Conservation (phyloP, 2,888 invertebrate genomes). For the Heteromurus nitidus region DNA sequence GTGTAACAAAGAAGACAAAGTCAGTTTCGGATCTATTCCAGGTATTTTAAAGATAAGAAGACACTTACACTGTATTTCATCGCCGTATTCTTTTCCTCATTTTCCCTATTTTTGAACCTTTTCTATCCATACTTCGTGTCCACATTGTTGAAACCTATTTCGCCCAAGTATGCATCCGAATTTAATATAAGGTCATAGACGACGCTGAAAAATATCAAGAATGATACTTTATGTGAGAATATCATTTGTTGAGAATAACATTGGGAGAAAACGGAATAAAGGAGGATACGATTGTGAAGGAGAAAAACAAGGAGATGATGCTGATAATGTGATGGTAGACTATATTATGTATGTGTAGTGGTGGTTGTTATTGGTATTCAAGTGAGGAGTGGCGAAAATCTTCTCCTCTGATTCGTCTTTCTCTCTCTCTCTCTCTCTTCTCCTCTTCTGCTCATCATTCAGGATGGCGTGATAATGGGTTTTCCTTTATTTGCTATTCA, state of each 20-base stretch:
- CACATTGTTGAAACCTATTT: too few relatives aligned
- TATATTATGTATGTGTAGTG: neutral
- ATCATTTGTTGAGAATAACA: too few relatives aligned
- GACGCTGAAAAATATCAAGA: too few relatives aligned
- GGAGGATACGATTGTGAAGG: neutral
- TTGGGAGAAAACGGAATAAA: neutral
- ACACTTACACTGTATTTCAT: neutral
- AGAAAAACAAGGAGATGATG: constrained; percentile 12
- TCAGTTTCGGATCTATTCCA: neutral
- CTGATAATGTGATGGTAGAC: neutral
- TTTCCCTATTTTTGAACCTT: too few relatives aligned
- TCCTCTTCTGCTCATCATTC: constrained; percentile 60
- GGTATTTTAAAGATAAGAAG: neutral
- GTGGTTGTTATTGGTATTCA: constrained; percentile 62
- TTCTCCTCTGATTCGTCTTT: constrained; percentile 61
- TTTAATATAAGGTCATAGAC: too few relatives aligned
- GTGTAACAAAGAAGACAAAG: neutral
- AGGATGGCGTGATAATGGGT: constrained; percentile 72
- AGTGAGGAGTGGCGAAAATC: constrained; percentile 56
- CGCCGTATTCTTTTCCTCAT: too few relatives aligned
- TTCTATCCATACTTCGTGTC: too few relatives aligned
- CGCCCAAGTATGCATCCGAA: too few relatives aligned
- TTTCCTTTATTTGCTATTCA: constrained; percentile 73
- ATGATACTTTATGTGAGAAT: neutral
- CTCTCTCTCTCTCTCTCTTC: constrained; percentile 40